These are phyloP conservation scores for Sinohyriopsis cumingii DNA, from an alignment of 2,888 invertebrate genomes.

Conservation along the genomic window DNA sequence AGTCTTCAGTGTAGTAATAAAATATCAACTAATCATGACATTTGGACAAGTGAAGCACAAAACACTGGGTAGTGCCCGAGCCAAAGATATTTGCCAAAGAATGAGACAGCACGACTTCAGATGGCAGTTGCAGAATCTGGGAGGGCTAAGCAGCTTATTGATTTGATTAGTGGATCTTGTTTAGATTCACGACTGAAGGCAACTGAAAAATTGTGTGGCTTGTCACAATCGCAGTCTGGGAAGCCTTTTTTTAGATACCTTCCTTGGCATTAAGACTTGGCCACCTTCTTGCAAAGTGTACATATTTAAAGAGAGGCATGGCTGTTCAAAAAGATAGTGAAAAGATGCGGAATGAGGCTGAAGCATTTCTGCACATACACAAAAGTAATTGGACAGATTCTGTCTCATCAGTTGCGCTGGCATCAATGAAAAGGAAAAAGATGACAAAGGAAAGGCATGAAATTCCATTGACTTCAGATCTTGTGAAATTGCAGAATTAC, in stretches of 20 bases:
- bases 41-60: too few species aligned
- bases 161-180: background rate
- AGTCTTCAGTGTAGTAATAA: too few species aligned
- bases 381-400: background rate
- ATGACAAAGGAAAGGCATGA: background rate
- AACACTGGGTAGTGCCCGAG: too few species aligned
- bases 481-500: slow-evolving; percentile 2
- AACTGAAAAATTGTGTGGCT: background rate
- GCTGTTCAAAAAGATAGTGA: background rate
- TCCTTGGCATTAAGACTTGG: slow-evolving; percentile 7
- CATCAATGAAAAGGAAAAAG: background rate
- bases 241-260: background rate
- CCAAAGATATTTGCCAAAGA: too few species aligned
- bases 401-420: slow-evolving; percentile 2
- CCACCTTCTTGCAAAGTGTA: slow-evolving; percentile 3
- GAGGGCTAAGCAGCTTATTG: background rate
- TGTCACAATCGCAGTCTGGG: too few species aligned
- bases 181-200: background rate
- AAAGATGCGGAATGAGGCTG: background rate
- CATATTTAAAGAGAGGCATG: background rate
- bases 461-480: slow-evolving; percentile 1
- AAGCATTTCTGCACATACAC: slow-evolving; percentile 1
- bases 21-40: too few species aligned
- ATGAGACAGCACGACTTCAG: too few species aligned
- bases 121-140: too few species aligned